phyloP scores from a whole-genome alignment of 2,888 invertebrate genomes.

The Pheosia gnoma region DNA sequence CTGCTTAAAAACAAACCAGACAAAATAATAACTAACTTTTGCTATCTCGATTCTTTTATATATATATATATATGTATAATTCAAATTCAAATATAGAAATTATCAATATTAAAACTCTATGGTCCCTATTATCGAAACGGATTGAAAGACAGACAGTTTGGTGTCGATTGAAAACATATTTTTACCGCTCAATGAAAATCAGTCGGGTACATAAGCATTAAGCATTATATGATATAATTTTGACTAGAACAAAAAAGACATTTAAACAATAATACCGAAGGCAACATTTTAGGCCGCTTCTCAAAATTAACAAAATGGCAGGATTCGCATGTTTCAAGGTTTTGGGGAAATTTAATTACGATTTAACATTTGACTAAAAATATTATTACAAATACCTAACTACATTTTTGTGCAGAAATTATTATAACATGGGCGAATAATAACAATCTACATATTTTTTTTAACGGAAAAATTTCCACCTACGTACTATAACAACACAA shows the following conservation, averaged over 20 bases:
- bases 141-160: slow-evolving; percentile 55
- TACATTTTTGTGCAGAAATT: slow-evolving; percentile 47
- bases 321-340: slow-evolving; percentile 29
- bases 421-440: slow-evolving; percentile 8
- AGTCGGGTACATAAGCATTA: slow-evolving; percentile 57
- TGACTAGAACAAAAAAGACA: slow-evolving; percentile 43
- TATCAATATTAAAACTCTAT: slow-evolving; percentile 61
- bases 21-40: too few relatives aligned
- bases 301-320: slow-evolving; percentile 36
- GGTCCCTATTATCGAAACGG: slow-evolving; percentile 74
- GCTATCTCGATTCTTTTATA: too few relatives aligned
- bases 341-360: slow-evolving; percentile 13
- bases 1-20: too few relatives aligned
- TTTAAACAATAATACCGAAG: slow-evolving; percentile 16
- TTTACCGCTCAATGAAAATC: slow-evolving; percentile 7
- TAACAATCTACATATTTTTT: slow-evolving; percentile 3
- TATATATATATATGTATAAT: too few relatives aligned
- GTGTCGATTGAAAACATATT: slow-evolving; percentile 53
- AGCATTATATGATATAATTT: slow-evolving; percentile 44
- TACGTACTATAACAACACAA: slow-evolving; percentile 21
- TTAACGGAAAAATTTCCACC: slow-evolving; percentile 11
- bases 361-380: slow-evolving; percentile 16
- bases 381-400: slow-evolving; percentile 29
- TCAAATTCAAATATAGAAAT: slow-evolving; percentile 53
- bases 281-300: slow-evolving; percentile 29